A percentile compares a stretch with the other conserved stretches of the same genome.
These are phyloP conservation scores for Leptopilina clavipes DNA, from an alignment of 1,140 invertebrate genomes.

Conservation along the genomic window DNA sequence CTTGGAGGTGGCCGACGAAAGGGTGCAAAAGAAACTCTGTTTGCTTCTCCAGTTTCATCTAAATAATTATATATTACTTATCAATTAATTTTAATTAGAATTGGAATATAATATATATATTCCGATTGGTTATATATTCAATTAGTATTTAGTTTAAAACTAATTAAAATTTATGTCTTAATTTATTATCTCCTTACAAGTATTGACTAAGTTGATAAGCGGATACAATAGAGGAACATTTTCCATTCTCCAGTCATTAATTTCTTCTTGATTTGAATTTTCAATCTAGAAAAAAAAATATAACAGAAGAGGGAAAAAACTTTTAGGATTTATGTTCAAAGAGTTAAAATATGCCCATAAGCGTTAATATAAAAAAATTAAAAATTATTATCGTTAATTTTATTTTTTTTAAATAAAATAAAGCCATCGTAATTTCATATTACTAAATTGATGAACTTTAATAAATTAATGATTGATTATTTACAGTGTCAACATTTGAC, in stretches of 20 bases:
- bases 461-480: not conserved
- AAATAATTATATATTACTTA: not conserved
- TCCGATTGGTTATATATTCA: too few relatives aligned
- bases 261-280: constrained; percentile 34
- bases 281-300: not conserved
- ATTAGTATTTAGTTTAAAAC: too few relatives aligned
- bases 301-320: too few relatives aligned
- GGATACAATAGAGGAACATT: constrained; percentile 52
- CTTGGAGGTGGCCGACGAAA: constrained; percentile 36
- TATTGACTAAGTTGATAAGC: constrained; percentile 44
- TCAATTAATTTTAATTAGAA: not conserved
- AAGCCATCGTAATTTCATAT: not conserved
- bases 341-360: too few relatives aligned
- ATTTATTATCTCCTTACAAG: constrained; percentile 45
- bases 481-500: constrained; percentile 30
- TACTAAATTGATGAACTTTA: not conserved
- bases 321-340: too few relatives aligned
- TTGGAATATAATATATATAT: too few relatives aligned
- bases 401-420: too few relatives aligned
- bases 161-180: too few relatives aligned
- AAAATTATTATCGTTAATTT: too few relatives aligned
- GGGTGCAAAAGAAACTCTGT: not conserved
- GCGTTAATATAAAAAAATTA: too few relatives aligned
- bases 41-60: constrained; percentile 38
- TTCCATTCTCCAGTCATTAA: constrained; percentile 40